phyloP scores from a whole-genome alignment of 1,140 invertebrate genomes.

The Matsumurasca onukii region DNA sequence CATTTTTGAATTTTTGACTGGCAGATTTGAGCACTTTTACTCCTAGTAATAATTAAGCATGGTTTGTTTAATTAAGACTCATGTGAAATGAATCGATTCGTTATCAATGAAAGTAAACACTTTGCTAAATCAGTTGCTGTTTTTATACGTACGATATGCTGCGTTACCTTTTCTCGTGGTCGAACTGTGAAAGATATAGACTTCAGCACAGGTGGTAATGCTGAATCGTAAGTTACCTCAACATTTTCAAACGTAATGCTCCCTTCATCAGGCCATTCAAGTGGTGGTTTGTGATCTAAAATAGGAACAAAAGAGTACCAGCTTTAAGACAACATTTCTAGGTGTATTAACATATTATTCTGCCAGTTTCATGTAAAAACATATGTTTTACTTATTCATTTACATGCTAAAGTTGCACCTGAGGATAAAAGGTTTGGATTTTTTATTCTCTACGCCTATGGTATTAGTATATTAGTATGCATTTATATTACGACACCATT shows the following conservation, averaged over 20 bases:
- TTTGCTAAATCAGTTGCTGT: background rate
- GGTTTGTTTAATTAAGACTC: background rate
- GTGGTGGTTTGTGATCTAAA: constrained; percentile 45
- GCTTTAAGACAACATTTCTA: constrained; percentile 7
- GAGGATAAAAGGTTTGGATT: background rate
- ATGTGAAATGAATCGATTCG: background rate
- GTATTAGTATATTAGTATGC: background rate
- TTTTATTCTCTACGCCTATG: background rate
- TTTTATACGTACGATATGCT: constrained; percentile 16
- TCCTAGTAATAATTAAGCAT: too few species aligned
- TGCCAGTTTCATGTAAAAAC: background rate
- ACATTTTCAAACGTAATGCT: constrained; percentile 62
- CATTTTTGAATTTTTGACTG: background rate
- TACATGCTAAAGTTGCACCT: background rate
- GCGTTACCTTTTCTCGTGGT: constrained; percentile 50
- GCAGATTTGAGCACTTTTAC: background rate
- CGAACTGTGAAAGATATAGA: constrained; percentile 49
- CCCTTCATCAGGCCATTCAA: constrained; percentile 49
- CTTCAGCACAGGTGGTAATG: constrained; percentile 67
- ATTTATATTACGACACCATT: too few species aligned
- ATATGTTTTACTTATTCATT: background rate
- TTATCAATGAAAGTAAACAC: background rate
- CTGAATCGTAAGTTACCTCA: constrained; percentile 62
- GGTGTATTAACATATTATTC: background rate
- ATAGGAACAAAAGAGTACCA: constrained; percentile 51